Evolutionary conservation across 2,888 invertebrate species (phyloP).

Genomic region (Melieria omissa): DNA sequence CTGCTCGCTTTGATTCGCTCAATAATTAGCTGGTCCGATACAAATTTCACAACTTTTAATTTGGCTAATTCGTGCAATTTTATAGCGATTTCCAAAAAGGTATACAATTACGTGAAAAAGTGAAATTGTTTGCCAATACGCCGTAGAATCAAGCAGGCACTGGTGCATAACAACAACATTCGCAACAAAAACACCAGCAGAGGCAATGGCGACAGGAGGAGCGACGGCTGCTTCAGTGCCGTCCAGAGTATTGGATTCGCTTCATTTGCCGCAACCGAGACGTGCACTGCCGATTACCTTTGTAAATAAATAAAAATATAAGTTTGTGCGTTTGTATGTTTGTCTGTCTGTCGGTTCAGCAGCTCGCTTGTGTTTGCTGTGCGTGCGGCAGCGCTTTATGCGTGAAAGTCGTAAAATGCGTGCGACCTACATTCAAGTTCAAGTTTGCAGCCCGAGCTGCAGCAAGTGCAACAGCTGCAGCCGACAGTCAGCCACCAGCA

Average conservation of each 20-base stretch:
- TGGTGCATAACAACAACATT: constrained; percentile 12
- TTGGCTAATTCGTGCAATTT: constrained; percentile 32
- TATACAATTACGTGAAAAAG: constrained; percentile 35
- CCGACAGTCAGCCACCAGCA: background rate
- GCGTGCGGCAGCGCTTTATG: constrained; percentile 29
- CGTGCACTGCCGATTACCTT: background rate
- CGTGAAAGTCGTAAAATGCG: constrained; percentile 38
- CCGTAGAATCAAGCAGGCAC: constrained; percentile 7
- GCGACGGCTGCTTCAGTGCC: background rate
- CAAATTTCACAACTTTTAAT: constrained; percentile 2
- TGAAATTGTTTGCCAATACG: constrained; percentile 30
- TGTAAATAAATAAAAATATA: constrained; percentile 4
- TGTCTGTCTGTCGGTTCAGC: background rate
- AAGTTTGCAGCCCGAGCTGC: constrained; percentile 27
- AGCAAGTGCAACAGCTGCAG: constrained; percentile 22
- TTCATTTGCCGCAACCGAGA: background rate
- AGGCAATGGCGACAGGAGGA: background rate
- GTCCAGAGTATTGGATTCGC: background rate
- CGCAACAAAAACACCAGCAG: constrained; percentile 1
- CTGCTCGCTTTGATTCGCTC: no score
- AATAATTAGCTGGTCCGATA: constrained; percentile 2
- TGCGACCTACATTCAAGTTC: constrained; percentile 39
- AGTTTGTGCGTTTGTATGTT: background rate
- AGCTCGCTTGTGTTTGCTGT: constrained; percentile 14
- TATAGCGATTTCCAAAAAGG: constrained; percentile 7